Conservation (phyloP, 2,888 invertebrate species). For the Sinelater perroti region DNA sequence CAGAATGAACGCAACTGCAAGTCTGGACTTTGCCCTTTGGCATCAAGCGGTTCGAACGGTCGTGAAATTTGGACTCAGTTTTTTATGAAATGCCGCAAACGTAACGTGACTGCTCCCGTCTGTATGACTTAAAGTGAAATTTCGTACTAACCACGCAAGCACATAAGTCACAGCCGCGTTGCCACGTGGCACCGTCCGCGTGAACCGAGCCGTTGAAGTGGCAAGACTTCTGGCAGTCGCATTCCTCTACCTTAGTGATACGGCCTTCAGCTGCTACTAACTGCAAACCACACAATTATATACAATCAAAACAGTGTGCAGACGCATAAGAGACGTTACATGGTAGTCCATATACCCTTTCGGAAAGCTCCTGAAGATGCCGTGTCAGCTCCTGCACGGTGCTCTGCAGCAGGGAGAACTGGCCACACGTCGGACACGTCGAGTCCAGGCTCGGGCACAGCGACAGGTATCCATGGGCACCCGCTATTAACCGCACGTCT, state of each 20-base stretch:
- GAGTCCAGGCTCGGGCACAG: slow-evolving; percentile 88
- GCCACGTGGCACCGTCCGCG: slow-evolving; percentile 87
- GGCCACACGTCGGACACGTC: slow-evolving; percentile 90
- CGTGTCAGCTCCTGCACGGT: slow-evolving; percentile 82
- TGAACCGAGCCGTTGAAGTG: slow-evolving; percentile 81
- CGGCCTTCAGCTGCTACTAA: slow-evolving; percentile 82
- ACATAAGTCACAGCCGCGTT: slow-evolving; percentile 85
- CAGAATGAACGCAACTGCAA: slow-evolving; percentile 35
- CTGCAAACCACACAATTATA: slow-evolving; percentile 65
- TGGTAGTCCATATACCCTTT: slow-evolving; percentile 75
- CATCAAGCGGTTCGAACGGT: slow-evolving; percentile 20
- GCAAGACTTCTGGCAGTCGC: slow-evolving; percentile 91
- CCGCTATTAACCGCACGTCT: slow-evolving; percentile 85
- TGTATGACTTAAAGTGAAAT: too few species aligned
- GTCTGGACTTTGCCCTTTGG: slow-evolving; percentile 28
- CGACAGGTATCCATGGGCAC: slow-evolving; percentile 84
- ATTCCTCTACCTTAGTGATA: slow-evolving; percentile 82
- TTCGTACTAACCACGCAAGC: slow-evolving; percentile 78
- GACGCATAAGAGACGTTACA: slow-evolving; percentile 60
- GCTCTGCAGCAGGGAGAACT: slow-evolving; percentile 84
- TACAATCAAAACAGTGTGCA: slow-evolving; percentile 57
- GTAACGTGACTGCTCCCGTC: too few species aligned
- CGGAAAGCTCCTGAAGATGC: slow-evolving; percentile 82
- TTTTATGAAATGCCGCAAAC: neutral
- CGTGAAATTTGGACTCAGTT: slow-evolving; percentile 25